These are phyloP conservation scores for Epizoanthus ramosus DNA, from an alignment of 92 coral and sea anemone genomes.

Conservation along the genomic window DNA sequence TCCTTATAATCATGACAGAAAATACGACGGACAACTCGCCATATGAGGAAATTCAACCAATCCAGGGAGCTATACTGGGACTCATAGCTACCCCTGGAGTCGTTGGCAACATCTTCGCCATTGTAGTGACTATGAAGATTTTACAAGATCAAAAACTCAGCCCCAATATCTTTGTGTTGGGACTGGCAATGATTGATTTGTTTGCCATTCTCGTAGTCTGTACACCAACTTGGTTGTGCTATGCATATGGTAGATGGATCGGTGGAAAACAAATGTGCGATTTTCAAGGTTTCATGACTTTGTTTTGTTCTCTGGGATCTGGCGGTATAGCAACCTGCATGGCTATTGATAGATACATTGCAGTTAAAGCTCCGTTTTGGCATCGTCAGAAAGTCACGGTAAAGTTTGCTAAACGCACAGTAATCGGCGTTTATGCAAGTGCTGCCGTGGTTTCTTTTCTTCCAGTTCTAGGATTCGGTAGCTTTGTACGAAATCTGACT, in stretches of 20 bases:
- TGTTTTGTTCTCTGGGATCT: constrained; percentile 70
- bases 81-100: constrained; percentile 55
- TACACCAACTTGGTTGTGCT: constrained; percentile 79
- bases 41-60: constrained; percentile 44
- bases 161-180: constrained; percentile 78
- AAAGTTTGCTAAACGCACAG: constrained; percentile 53
- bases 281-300: constrained; percentile 81
- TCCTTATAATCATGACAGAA: not conserved
- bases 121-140: constrained; percentile 60
- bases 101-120: constrained; percentile 71
- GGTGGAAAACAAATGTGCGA: constrained; percentile 74
- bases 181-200: constrained; percentile 69
- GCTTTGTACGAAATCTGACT: constrained; percentile 64
- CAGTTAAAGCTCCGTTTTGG: constrained; percentile 74
- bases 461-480: constrained; percentile 74
- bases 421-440: constrained; percentile 41
- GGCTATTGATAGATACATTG: constrained; percentile 81
- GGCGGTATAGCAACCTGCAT: constrained; percentile 75
- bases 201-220: constrained; percentile 64
- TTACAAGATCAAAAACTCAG: constrained; percentile 69
- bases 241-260: constrained; percentile 65
- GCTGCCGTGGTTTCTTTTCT: constrained; percentile 59
- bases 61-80: constrained; percentile 43
- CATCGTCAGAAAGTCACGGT: constrained; percentile 75
- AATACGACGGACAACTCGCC: not conserved